A percentile compares a stretch with the other conserved stretches of the same genome.
phyloP scores from a whole-genome alignment of 53 echinoderm and acorn worm species.

The Stichopus horrens region DNA sequence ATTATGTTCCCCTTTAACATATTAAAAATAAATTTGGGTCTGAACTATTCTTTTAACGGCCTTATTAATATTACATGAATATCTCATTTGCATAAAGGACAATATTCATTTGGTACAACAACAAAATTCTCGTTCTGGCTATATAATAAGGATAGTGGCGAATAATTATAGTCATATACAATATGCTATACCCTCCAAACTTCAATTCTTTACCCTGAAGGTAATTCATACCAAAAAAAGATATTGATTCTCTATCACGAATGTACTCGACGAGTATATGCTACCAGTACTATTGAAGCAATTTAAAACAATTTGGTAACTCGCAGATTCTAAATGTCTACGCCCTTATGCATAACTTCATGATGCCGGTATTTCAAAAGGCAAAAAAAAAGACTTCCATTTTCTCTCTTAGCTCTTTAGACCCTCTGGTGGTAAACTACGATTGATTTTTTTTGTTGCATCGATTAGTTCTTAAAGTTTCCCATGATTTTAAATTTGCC shows the following conservation, averaged over 20 bases:
- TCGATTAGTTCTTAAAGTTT: slow-evolving; percentile 37
- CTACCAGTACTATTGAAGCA: not conserved
- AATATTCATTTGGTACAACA: no score
- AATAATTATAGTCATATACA: no score
- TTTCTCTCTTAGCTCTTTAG: not conserved
- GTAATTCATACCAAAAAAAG: not conserved
- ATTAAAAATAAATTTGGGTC: no score
- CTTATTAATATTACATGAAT: no score
- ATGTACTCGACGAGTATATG: not conserved
- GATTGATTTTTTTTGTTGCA: not conserved
- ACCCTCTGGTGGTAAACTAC: slow-evolving; percentile 7
- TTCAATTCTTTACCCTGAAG: not conserved
- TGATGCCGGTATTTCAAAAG: not conserved
- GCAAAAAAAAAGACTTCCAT: not conserved
- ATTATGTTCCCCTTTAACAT: no score
- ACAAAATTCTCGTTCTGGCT: no score
- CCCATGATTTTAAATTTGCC: slow-evolving; percentile 30
- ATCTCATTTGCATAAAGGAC: no score
- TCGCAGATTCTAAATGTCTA: not conserved
- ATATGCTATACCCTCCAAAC: no score
- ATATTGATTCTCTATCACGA: not conserved
- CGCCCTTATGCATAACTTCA: not conserved
- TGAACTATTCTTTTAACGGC: no score
- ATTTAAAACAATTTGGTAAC: not conserved
- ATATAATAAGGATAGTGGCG: no score